Percentiles rank a stretch among this genome's conserved stretches.
phyloP scores from a whole-genome alignment of 1,140 invertebrate genomes.

The Globodera rostochiensis region DNA sequence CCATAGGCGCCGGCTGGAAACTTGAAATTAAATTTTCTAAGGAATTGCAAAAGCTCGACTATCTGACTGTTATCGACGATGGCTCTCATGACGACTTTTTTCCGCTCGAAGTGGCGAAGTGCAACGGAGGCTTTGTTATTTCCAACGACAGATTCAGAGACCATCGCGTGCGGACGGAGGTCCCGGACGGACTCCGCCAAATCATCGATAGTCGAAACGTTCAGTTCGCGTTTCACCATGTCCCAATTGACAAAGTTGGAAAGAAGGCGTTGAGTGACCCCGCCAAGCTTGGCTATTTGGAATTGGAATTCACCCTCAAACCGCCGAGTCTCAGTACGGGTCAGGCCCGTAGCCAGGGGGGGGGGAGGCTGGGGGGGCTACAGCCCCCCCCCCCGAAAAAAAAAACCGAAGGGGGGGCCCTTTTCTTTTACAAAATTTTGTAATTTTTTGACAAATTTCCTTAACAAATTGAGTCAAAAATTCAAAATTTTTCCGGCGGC shows the following conservation, averaged over 20 bases:
- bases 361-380: too few species aligned
- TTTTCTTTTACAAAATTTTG: too few species aligned
- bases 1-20: background rate
- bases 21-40: conserved; percentile 2
- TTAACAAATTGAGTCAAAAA: too few species aligned
- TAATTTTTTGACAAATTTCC: too few species aligned
- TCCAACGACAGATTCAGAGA: conserved; percentile 43
- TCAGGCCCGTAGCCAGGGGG: too few species aligned
- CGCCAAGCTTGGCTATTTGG: background rate
- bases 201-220: background rate
- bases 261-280: background rate
- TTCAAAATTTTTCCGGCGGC: too few species aligned
- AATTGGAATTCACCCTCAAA: background rate
- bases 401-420: too few species aligned
- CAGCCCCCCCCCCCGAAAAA: too few species aligned
- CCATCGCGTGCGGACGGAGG: conserved; percentile 12
- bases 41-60: conserved; percentile 26
- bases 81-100: conserved; percentile 41
- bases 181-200: conserved; percentile 13
- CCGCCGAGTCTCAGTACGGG: background rate
- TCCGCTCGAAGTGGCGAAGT: conserved; percentile 43
- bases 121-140: conserved; percentile 38
- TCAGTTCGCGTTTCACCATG: background rate
- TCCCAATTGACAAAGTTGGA: conserved; percentile 1
- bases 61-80: conserved; percentile 23